phyloP scores from a whole-genome alignment of 2,888 invertebrate species.

The Heteropelma amictum region DNA sequence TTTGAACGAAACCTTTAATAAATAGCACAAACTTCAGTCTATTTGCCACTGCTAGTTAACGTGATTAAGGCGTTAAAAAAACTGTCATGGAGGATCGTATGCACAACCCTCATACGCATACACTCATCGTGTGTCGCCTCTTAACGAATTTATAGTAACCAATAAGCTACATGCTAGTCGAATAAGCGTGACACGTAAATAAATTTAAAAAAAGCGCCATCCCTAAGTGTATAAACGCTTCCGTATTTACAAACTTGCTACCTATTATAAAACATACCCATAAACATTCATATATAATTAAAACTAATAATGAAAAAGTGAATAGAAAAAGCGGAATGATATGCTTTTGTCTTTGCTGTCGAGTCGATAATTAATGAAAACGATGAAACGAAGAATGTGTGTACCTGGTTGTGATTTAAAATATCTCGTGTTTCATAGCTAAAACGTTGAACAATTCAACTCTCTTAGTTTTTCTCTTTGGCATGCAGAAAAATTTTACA shows the following conservation, averaged over 20 bases:
- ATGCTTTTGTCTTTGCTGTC: constrained; percentile 52
- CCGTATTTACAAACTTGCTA: constrained; percentile 73
- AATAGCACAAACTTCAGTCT: neutral
- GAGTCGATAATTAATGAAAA: constrained; percentile 17
- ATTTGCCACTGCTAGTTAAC: constrained; percentile 32
- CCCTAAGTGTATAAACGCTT: constrained; percentile 68
- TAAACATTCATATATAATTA: constrained; percentile 42
- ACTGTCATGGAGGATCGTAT: constrained; percentile 4
- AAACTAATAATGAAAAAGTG: neutral
- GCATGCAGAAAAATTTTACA: neutral
- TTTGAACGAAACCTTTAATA: constrained; percentile 2
- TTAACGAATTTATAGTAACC: constrained; percentile 34
- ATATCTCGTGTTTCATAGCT: constrained; percentile 33
- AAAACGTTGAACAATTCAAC: constrained; percentile 2
- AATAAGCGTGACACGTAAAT: constrained; percentile 39
- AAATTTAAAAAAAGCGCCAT: constrained; percentile 30
- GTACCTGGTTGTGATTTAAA: constrained; percentile 25
- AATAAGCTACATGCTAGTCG: constrained; percentile 35
- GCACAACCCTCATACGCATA: neutral
- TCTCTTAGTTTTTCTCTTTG: constrained; percentile 8
- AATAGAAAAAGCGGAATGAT: constrained; percentile 29
- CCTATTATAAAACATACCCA: constrained; percentile 45
- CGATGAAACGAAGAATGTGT: constrained; percentile 9
- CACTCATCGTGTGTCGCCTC: neutral
- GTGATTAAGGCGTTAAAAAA: constrained; percentile 9